Evolutionary conservation across 2,888 invertebrate species (phyloP).

Genomic region (Dasypolia templi): DNA sequence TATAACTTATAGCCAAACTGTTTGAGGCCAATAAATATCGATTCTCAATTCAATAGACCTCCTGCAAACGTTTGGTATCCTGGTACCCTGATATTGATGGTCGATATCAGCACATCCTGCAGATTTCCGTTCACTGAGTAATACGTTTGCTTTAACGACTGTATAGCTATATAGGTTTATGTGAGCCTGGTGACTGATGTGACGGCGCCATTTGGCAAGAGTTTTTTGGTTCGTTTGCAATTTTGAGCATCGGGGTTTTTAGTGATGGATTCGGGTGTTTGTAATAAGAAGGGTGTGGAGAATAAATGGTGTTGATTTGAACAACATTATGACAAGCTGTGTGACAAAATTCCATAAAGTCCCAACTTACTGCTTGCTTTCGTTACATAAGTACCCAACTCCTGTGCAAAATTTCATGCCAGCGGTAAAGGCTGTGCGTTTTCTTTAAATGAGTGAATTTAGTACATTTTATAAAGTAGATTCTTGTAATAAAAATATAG

Average conservation of each 20-base stretch:
- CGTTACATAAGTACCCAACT: no score
- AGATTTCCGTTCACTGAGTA: conserved; percentile 81
- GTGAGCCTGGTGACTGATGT: conserved; percentile 56
- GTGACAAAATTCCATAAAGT: no score
- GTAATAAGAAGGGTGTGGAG: conserved; percentile 16
- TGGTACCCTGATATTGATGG: conserved; percentile 72
- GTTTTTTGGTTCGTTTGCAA: conserved; percentile 51
- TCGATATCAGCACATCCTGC: conserved; percentile 82
- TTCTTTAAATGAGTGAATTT: no score
- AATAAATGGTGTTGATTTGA: neutral
- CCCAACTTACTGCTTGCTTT: no score
- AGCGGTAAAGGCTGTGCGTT: no score
- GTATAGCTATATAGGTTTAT: conserved; percentile 63
- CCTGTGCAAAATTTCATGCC: no score
- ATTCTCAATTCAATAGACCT: conserved; percentile 75
- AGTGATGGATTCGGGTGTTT: conserved; percentile 41
- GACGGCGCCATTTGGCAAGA: conserved; percentile 46
- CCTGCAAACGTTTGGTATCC: conserved; percentile 72
- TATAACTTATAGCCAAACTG: conserved; percentile 61
- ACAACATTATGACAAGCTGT: neutral
- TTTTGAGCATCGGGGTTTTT: conserved; percentile 31
- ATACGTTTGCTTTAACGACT: conserved; percentile 81
- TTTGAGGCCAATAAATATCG: conserved; percentile 76
- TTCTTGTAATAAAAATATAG: neutral
- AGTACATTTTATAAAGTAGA: no score